phyloP scores from a whole-genome alignment of 1,140 invertebrate species.

The Brachionus koreanus region DNA sequence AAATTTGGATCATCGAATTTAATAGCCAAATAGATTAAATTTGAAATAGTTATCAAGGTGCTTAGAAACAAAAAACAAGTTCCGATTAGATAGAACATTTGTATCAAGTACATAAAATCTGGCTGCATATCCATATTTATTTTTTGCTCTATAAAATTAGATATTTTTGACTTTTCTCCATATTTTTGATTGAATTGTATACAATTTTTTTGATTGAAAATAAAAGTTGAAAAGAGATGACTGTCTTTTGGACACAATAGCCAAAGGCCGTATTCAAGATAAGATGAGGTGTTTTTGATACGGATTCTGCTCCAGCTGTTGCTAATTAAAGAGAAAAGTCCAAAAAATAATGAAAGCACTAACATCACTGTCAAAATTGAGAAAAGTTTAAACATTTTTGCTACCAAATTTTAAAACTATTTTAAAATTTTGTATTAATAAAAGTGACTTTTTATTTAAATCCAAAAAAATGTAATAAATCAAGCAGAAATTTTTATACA shows the following conservation, averaged over 20 bases:
- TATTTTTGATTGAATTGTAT: neutral
- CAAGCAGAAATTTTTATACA: neutral
- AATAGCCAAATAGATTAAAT: neutral
- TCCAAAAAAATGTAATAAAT: neutral
- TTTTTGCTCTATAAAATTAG: neutral
- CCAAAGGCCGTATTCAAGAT: neutral
- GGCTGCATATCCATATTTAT: neutral
- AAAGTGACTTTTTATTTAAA: neutral
- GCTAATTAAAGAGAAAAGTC: neutral
- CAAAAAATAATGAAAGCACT: neutral
- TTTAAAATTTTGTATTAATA: neutral
- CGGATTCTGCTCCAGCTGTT: neutral
- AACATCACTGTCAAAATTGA: neutral
- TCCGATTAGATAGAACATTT: neutral
- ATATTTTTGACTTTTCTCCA: neutral
- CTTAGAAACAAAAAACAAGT: neutral
- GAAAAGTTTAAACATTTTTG: slow-evolving; percentile 11
- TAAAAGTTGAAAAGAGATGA: neutral
- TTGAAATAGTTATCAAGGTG: neutral
- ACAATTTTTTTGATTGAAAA: neutral
- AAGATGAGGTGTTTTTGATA: neutral
- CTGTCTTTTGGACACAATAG: neutral
- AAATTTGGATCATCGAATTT: neutral
- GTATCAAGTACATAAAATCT: neutral
- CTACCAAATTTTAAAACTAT: too few relatives aligned